Conservation (phyloP, 2,888 invertebrate species). For the Bombylius major region DNA sequence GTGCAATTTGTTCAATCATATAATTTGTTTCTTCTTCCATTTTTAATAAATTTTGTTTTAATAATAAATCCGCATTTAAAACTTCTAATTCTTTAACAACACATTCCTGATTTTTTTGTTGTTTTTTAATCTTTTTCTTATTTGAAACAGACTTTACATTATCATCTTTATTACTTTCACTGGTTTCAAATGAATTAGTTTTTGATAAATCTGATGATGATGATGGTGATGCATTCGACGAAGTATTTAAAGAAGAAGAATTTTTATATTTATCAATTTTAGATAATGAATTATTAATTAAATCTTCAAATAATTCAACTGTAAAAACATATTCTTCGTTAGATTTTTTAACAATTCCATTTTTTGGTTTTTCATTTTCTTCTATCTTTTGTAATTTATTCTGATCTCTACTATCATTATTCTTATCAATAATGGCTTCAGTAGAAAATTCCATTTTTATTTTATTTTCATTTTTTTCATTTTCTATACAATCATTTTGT, state of each 20-base stretch:
- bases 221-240: too few species aligned
- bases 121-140: not conserved
- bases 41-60: slow-evolving; percentile 9
- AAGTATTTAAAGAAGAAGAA: too few species aligned
- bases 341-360: slow-evolving; percentile 1
- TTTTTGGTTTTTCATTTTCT: not conserved
- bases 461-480: not conserved
- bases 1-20: slow-evolving; percentile 53
- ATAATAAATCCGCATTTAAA: not conserved
- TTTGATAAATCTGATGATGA: not conserved
- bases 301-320: not conserved
- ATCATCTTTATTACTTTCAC: not conserved
- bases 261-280: too few species aligned
- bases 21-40: slow-evolving; percentile 37
- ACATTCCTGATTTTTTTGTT: not conserved
- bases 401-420: not conserved
- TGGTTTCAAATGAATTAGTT: not conserved
- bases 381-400: not conserved
- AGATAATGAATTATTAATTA: not conserved
- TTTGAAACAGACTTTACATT: not conserved
- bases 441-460: not conserved
- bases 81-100: slow-evolving; percentile 1
- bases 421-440: not conserved
- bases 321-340: not conserved
- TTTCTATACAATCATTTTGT: not conserved